phyloP scores from a whole-genome alignment of 2,113 vertebrate species.

The Meriones unguiculatus region DNA sequence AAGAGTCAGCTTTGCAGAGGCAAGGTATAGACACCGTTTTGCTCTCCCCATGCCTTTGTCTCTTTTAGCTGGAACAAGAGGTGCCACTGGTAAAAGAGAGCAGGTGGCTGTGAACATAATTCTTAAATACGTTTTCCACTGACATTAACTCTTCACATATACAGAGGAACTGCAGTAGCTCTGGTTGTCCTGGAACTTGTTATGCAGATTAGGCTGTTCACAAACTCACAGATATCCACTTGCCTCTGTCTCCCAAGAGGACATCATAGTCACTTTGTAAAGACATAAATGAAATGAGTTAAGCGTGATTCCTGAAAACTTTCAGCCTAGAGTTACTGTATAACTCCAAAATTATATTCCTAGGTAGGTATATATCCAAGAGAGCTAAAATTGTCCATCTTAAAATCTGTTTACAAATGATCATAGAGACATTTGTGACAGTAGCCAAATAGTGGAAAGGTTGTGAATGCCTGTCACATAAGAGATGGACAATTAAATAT shows the following conservation, averaged over 20 bases:
- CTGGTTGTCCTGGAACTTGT: too few species aligned
- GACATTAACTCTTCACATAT: neutral
- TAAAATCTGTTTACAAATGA: neutral
- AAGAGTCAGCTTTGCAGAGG: neutral
- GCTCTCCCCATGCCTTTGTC: neutral
- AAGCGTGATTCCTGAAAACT: neutral
- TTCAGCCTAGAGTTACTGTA: neutral
- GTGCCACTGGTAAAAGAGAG: neutral
- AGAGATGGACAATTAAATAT: neutral
- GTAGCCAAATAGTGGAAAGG: neutral
- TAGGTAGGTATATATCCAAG: neutral
- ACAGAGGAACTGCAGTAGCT: neutral
- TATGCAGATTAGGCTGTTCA: too few species aligned
- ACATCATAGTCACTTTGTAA: slow-evolving; percentile 10
- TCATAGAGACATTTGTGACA: neutral
- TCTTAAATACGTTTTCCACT: neutral
- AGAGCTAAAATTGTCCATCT: neutral
- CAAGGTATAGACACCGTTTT: neutral
- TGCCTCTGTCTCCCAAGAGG: too few species aligned
- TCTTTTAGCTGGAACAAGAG: neutral
- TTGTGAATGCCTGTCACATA: neutral
- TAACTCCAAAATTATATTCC: neutral
- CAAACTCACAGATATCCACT: too few species aligned
- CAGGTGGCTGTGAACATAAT: neutral
- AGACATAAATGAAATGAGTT: neutral